Percentiles rank a stretch among this genome's conserved stretches.
Conservation (phyloP, 2,113 vertebrate genomes). For the Alligator mississippiensis region DNA sequence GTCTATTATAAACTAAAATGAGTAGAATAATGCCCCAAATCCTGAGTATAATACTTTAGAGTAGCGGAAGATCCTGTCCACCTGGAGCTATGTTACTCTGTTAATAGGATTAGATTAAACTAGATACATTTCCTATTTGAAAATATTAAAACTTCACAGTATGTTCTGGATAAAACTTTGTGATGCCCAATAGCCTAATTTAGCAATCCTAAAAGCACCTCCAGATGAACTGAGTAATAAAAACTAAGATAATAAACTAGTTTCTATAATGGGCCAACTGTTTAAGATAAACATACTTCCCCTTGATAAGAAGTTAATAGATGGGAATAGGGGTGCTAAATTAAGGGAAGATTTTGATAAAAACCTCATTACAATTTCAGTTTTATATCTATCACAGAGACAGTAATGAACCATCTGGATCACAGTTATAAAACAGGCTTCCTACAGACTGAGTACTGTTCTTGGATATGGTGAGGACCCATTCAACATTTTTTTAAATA, state of each 20-base stretch:
- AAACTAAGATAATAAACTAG: neutral
- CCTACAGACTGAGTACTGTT: neutral
- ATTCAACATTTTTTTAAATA: neutral
- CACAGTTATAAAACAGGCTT: neutral
- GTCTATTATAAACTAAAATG: neutral
- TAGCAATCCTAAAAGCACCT: neutral
- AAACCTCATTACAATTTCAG: neutral
- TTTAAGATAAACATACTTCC: neutral
- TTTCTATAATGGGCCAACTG: neutral
- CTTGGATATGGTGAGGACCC: neutral
- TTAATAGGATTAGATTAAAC: neutral
- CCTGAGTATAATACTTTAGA: neutral
- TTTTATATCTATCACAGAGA: neutral
- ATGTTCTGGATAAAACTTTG: neutral
- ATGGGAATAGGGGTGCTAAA: slow-evolving; percentile 1
- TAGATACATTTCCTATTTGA: neutral
- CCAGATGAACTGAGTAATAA: neutral
- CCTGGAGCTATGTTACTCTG: neutral
- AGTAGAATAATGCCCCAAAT: neutral
- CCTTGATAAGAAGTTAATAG: neutral
- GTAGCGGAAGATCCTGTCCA: neutral
- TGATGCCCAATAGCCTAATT: neutral
- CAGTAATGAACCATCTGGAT: neutral
- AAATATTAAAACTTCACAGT: neutral
- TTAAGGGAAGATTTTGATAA: slow-evolving; percentile 16